These are phyloP conservation scores for Prenolepis imparis DNA, from an alignment of 2,888 invertebrate species.

Conservation along the genomic window DNA sequence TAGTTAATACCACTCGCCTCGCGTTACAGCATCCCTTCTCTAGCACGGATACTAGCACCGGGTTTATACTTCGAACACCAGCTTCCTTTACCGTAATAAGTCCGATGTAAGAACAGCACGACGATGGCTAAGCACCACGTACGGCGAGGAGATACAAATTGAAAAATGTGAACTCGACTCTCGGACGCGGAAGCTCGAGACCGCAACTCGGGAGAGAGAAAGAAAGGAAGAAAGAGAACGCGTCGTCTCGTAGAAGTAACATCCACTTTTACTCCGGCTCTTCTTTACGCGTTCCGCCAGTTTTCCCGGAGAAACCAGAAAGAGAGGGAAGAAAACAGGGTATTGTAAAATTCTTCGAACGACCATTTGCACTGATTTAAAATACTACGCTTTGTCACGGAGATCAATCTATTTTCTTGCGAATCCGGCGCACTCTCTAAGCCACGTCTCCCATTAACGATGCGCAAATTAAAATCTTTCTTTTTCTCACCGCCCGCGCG, in stretches of 20 bases:
- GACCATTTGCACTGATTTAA: constrained; percentile 67
- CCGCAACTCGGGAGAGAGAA: constrained; percentile 20
- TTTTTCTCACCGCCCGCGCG: neutral
- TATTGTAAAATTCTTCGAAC: constrained; percentile 57
- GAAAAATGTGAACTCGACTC: constrained; percentile 51
- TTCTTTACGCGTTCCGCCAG: constrained; percentile 52
- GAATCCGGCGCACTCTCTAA: neutral
- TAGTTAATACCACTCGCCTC: constrained; percentile 20
- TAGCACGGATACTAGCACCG: neutral
- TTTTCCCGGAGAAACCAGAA: constrained; percentile 40
- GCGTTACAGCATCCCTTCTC: neutral
- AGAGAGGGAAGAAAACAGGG: constrained; percentile 53
- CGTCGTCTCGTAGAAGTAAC: constrained; percentile 41
- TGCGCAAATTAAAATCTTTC: constrained; percentile 19
- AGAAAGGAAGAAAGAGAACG: neutral
- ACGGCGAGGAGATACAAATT: constrained; percentile 51
- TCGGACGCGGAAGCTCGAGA: constrained; percentile 14
- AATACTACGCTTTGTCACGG: constrained; percentile 45
- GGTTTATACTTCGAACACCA: neutral
- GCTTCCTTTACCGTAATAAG: constrained; percentile 14
- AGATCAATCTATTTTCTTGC: constrained; percentile 20
- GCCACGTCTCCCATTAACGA: constrained; percentile 23
- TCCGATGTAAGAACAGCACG: constrained; percentile 45
- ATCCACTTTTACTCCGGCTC: constrained; percentile 49
- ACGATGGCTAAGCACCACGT: neutral